Evolutionary conservation across 37 sponge, comb jelly and placozoan genomes (phyloP), one percentile per base, ranked within the genome.

Genomic region (Cladorhizidae sp.): DNA sequence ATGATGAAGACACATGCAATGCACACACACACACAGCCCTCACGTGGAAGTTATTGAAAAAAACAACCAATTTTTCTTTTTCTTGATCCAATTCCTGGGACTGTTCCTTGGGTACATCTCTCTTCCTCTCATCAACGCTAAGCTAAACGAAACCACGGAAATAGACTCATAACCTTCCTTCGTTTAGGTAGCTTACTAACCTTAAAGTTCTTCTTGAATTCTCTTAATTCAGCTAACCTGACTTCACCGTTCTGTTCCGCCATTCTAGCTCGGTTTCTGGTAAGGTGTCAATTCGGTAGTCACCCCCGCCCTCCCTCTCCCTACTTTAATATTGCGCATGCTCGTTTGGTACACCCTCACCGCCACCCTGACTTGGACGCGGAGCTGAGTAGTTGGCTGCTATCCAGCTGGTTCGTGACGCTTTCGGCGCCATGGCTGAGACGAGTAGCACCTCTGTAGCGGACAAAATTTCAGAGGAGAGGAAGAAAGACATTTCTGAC

Each of bases 21-120:
- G 67, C n/a, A 14, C 26, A n/a, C n/a, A n/a, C n/a, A n/a, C 11
- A 25, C 38, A 17, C 9, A 25, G 40, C 23, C 6, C 78, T 36
- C 58, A 85, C 79, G 37, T 85, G 57, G 68, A 85, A 85, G 12
- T 68, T 11, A 45, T 61, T 39, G 63, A 78, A 79, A 28, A 85
- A 85, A 7, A 57, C 11, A 25, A 26, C 28, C n/a, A 85, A 50
- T 23, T 85, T 79, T 18, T 78, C 73, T 32, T 65, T 65, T 23
- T 57, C 49, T 26, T 70, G 33, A 26, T 73, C 64, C 26, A 72
- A 40, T 23, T 73, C 81, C 37, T 29, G n/a, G 31, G 67, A 50
- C 29, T 23, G 18, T 61, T 40, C 57, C 32, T 52, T 74, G 26
- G 54, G 57, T 25, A 28, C n/a, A 45, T 26, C 57, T 74, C 14